These are phyloP conservation scores for Onychomys arenicola DNA, from an alignment of 2,797 vertebrate species.

Conservation along the genomic window DNA sequence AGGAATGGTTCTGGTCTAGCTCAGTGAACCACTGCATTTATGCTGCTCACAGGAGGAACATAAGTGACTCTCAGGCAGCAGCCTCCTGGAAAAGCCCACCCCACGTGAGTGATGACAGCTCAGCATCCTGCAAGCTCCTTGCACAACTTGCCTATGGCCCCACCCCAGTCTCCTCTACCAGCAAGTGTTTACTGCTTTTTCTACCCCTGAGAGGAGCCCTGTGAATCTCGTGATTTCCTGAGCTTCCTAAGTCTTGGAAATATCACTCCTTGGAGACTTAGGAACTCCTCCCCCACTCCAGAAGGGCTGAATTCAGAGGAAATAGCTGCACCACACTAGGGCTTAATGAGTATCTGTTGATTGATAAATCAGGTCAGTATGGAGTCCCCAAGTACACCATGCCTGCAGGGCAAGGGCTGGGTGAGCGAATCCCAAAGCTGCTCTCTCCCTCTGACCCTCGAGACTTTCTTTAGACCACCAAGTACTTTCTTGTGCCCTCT, in stretches of 20 bases:
- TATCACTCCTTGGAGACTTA: not conserved
- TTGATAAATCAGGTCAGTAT: not conserved
- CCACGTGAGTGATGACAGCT: not conserved
- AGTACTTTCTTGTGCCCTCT: not conserved
- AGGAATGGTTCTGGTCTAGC: not conserved
- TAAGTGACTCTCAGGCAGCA: not conserved
- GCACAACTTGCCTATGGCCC: not conserved
- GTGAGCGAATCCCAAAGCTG: not conserved
- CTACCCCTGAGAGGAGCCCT: not conserved
- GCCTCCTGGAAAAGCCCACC: not conserved
- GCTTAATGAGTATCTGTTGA: not conserved
- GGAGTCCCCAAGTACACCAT: rapidly evolving
- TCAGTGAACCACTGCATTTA: not conserved
- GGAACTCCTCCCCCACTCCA: not conserved
- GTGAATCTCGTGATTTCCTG: not conserved
- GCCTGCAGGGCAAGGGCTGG: not conserved
- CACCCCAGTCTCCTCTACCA: not conserved
- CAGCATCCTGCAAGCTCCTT: not conserved
- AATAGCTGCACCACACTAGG: not conserved
- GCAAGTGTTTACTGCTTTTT: not conserved
- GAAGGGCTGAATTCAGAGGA: not conserved
- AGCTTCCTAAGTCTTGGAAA: not conserved
- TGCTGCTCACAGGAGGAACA: not conserved
- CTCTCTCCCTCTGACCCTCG: not conserved
- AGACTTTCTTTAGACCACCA: not conserved